A percentile compares a stretch with the other conserved stretches of the same genome.
Evolutionary conservation across 2,797 vertebrate species (phyloP).

Genomic region (Anisognathus igniventris): DNA sequence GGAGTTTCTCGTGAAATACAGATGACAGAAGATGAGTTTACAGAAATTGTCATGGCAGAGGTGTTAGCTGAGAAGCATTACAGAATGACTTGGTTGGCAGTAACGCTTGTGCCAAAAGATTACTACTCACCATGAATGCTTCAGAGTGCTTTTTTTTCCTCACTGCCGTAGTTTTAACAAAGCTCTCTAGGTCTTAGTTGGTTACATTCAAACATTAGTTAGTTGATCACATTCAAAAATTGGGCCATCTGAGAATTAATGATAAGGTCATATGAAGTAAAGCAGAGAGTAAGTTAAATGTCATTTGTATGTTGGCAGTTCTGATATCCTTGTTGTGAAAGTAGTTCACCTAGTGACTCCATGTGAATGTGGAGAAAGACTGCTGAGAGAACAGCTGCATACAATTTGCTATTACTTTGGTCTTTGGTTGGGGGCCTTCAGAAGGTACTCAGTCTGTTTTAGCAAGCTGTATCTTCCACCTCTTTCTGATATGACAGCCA

Average conservation of each 20-base stretch:
- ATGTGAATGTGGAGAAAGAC: neutral
- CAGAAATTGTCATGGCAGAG: neutral
- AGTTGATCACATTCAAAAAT: neutral
- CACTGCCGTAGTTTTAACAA: neutral
- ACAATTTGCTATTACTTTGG: neutral
- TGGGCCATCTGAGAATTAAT: neutral
- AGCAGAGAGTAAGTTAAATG: neutral
- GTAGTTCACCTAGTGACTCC: neutral
- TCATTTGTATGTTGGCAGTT: neutral
- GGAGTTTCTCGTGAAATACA: neutral
- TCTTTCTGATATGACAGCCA: neutral
- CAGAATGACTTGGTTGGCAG: neutral
- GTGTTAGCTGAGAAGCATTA: neutral
- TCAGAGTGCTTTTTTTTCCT: neutral
- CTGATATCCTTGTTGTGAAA: neutral
- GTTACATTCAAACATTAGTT: neutral
- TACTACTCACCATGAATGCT: neutral
- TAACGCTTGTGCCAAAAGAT: neutral
- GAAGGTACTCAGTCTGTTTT: neutral
- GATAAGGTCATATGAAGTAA: neutral
- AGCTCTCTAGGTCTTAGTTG: neutral
- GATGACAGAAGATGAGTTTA: neutral
- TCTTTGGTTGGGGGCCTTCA: neutral
- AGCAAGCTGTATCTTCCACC: neutral
- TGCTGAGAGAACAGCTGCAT: neutral